These are phyloP conservation scores for Meandrina meandrites DNA, from an alignment of 92 coral and sea anemone species.

Conservation along the genomic window DNA sequence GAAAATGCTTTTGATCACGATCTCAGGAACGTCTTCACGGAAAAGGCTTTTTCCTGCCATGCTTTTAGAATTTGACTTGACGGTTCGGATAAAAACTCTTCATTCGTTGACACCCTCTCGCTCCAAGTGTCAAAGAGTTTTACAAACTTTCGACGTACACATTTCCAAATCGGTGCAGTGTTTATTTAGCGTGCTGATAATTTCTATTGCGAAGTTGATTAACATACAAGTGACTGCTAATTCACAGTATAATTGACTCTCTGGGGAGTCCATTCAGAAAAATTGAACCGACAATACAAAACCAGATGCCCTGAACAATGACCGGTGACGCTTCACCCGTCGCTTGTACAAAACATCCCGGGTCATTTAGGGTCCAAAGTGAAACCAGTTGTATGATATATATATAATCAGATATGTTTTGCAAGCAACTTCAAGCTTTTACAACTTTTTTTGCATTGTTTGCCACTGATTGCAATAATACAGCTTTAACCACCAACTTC, in stretches of 20 bases:
- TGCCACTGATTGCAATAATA: not conserved
- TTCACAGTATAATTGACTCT: conserved; percentile 29
- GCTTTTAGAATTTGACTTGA: not conserved
- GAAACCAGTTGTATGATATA: not conserved
- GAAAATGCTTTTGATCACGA: conserved; percentile 74
- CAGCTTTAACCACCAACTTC: not conserved
- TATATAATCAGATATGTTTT: not conserved
- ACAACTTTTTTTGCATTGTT: not conserved
- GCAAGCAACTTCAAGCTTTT: not conserved
- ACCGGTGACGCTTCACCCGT: not conserved
- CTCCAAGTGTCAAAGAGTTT: not conserved
- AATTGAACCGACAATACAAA: not conserved
- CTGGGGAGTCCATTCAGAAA: conserved; percentile 29
- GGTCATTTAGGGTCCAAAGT: not conserved
- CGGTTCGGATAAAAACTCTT: not conserved
- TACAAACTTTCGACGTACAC: not conserved
- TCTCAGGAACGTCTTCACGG: conserved; percentile 66
- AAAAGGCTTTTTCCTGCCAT: conserved; percentile 68
- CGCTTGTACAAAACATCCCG: not conserved
- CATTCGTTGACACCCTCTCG: not conserved
- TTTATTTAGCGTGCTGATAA: not conserved
- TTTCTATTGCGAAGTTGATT: conserved; percentile 21
- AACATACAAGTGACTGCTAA: conserved; percentile 7
- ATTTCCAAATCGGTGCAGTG: not conserved
- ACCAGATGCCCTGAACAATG: not conserved